Percentiles rank a stretch among this genome's conserved stretches.
These are phyloP conservation scores for Chrosomus eos DNA, from an alignment of 2,797 vertebrate species.

Conservation along the genomic window DNA sequence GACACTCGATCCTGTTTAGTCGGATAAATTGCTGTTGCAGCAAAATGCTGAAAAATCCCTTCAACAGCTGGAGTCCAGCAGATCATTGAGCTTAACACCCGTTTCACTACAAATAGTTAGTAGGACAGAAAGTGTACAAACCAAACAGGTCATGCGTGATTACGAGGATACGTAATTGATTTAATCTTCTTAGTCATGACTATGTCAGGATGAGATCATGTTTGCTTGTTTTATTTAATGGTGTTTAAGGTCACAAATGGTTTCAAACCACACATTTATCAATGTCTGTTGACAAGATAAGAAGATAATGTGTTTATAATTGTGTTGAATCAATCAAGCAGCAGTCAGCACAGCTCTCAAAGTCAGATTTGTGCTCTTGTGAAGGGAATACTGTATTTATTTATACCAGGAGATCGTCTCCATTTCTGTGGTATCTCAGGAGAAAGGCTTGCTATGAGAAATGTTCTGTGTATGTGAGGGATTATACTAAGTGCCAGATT, in stretches of 20 bases:
- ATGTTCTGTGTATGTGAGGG: conserved; percentile 61
- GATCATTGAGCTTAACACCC: conserved; percentile 32
- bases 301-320: conserved; percentile 33
- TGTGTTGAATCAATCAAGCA: conserved; percentile 24
- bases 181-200: neutral
- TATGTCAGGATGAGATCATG: neutral
- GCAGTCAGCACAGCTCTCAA: neutral
- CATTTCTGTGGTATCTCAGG: neutral
- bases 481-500: conserved; percentile 64
- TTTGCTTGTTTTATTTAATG: neutral
- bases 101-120: neutral
- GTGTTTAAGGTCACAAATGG: conserved; percentile 6
- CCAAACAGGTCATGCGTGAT: neutral
- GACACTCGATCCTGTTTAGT: conserved; percentile 52
- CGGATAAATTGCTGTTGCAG: conserved; percentile 56
- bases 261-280: neutral
- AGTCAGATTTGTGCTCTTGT: neutral
- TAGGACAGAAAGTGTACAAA: conserved; percentile 7
- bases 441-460: neutral
- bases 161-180: neutral
- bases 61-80: conserved; percentile 46
- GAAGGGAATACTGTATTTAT: neutral
- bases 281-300: conserved; percentile 25
- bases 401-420: neutral
- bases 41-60: conserved; percentile 59